phyloP scores from a whole-genome alignment of 1,140 invertebrate species.

The Drosophila santomea region DNA sequence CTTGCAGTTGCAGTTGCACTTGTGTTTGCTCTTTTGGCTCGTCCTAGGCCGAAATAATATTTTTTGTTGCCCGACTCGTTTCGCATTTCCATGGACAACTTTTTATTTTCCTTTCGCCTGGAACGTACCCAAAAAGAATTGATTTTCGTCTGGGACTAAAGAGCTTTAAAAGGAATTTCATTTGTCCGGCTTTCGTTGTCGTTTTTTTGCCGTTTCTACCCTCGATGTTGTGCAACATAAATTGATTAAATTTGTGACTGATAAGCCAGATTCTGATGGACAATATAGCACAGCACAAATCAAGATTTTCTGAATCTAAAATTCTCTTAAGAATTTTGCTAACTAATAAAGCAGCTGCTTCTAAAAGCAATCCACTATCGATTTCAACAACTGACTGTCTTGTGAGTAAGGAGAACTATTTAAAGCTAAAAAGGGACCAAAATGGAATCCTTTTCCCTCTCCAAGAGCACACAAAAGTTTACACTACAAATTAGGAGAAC shows the following conservation, averaged over 20 bases:
- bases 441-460: background rate
- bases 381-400: no score
- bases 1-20: conserved; percentile 29
- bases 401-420: no score
- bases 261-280: conserved; percentile 49
- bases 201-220: background rate
- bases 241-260: conserved; percentile 76
- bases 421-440: background rate
- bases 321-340: background rate
- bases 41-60: conserved; percentile 56
- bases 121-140: conserved; percentile 48
- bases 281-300: background rate
- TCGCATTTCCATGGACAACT: conserved; percentile 22
- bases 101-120: conserved; percentile 45
- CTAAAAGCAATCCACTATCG: no score
- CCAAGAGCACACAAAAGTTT: conserved; percentile 18
- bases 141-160: conserved; percentile 42
- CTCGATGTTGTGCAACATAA: conserved; percentile 56
- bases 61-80: conserved; percentile 50
- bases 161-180: conserved; percentile 41
- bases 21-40: conserved; percentile 42
- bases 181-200: conserved; percentile 9
- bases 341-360: background rate
- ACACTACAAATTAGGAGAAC: conserved; percentile 13
- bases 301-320: background rate